phyloP scores from a whole-genome alignment of 1,140 invertebrate species.

The Sarcophaga bullata region DNA sequence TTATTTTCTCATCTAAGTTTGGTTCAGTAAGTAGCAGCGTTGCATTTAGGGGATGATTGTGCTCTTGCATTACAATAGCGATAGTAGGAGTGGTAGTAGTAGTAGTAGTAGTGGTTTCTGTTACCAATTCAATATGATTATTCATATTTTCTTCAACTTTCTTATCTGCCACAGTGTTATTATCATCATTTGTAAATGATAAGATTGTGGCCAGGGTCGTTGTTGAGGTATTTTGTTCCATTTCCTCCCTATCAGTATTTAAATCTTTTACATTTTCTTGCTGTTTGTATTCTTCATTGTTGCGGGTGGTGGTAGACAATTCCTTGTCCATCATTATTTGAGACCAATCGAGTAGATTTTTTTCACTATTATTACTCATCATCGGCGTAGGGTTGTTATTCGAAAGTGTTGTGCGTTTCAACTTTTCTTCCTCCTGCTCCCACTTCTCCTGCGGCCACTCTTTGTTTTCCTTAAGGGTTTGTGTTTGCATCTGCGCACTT shows the following conservation, averaged over 20 bases:
- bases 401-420: too few relatives aligned
- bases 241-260: not conserved
- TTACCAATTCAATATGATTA: not conserved
- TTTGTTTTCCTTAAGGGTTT: not conserved
- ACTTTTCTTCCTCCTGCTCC: too few relatives aligned
- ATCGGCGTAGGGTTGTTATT: not conserved
- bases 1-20: not conserved
- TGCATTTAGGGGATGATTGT: not conserved
- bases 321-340: constrained; percentile 54
- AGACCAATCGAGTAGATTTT: constrained; percentile 60
- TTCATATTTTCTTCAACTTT: constrained; percentile 6
- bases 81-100: not conserved
- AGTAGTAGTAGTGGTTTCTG: not conserved
- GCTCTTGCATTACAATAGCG: not conserved
- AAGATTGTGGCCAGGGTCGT: not conserved
- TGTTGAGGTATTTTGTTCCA: not conserved
- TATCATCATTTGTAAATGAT: not conserved
- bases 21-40: not conserved
- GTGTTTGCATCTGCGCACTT: not conserved
- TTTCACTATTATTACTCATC: constrained; percentile 43
- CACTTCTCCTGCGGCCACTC: not conserved
- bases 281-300: constrained; percentile 44
- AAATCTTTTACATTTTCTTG: not conserved
- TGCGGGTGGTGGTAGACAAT: constrained; percentile 34
- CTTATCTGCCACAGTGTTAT: not conserved